phyloP scores from a whole-genome alignment of 2,113 vertebrate species.

The Grus americana region DNA sequence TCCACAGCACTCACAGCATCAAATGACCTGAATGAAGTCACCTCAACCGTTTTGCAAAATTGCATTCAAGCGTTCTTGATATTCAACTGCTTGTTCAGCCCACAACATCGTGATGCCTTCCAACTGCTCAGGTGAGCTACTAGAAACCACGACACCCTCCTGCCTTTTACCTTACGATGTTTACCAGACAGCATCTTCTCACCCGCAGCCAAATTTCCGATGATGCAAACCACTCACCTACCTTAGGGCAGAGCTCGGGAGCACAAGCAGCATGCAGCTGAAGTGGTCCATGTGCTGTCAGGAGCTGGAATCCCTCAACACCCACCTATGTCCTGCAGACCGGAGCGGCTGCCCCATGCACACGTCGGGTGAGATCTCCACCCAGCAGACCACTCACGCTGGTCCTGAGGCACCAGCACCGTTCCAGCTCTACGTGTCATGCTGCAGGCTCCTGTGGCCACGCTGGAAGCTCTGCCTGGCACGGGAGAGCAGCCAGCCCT shows the following conservation, averaged over 20 bases:
- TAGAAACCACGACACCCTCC: not conserved
- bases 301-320: not conserved
- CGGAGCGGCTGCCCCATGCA: fast-evolving
- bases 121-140: not conserved
- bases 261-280: fast-evolving
- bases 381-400: no score
- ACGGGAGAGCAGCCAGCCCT: not conserved
- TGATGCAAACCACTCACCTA: fast-evolving
- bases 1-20: not conserved
- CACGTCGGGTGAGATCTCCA: fast-evolving
- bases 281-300: fast-evolving
- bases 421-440: fast-evolving
- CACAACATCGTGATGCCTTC: fast-evolving
- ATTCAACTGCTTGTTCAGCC: not conserved
- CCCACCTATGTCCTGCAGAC: fast-evolving
- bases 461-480: not conserved
- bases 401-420: no score
- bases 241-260: fast-evolving
- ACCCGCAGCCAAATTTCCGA: not conserved
- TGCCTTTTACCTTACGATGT: fast-evolving
- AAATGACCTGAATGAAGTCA: not conserved
- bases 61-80: not conserved
- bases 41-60: not conserved
- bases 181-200: not conserved
- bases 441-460: fast-evolving